Evolutionary conservation across 2,797 vertebrate genomes (phyloP).

Genomic region (Typhlichthys subterraneus): DNA sequence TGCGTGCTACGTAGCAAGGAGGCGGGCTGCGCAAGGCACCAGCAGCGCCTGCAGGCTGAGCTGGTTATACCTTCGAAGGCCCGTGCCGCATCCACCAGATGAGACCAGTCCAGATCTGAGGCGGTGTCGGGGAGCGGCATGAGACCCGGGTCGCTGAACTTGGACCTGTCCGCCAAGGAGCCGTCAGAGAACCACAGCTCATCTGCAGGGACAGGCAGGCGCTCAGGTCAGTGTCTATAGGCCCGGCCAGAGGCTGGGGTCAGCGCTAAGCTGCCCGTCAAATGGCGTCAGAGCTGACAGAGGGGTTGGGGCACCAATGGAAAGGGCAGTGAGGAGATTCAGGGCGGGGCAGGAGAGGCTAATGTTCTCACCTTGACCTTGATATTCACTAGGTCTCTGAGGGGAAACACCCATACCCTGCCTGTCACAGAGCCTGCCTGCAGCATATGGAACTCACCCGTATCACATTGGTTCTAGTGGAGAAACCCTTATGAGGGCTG

Average conservation of each 20-base stretch:
- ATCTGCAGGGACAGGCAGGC: conserved; percentile 83
- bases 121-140: conserved; percentile 95
- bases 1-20: conserved; percentile 48
- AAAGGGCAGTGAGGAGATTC: conserved; percentile 6
- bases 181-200: conserved; percentile 98
- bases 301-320: conserved; percentile 33
- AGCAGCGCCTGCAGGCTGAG: conserved; percentile 62
- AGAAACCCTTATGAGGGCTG: too few relatives aligned
- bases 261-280: conserved; percentile 32
- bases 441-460: neutral
- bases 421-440: conserved; percentile 11
- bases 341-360: neutral
- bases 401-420: conserved; percentile 10
- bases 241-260: conserved; percentile 46
- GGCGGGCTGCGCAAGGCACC: conserved; percentile 53
- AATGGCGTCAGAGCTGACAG: conserved; percentile 41
- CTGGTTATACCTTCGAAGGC: conserved; percentile 94
- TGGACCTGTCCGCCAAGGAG: conserved; percentile 93
- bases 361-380: conserved; percentile 4
- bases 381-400: conserved; percentile 1
- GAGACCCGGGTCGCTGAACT: conserved; percentile 92
- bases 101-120: conserved; percentile 92
- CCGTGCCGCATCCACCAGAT: conserved; percentile 94
- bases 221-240: conserved; percentile 59
- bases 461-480: too few relatives aligned